These are phyloP conservation scores for Clusia tigrina DNA, from an alignment of 2,888 invertebrate species.

Conservation along the genomic window DNA sequence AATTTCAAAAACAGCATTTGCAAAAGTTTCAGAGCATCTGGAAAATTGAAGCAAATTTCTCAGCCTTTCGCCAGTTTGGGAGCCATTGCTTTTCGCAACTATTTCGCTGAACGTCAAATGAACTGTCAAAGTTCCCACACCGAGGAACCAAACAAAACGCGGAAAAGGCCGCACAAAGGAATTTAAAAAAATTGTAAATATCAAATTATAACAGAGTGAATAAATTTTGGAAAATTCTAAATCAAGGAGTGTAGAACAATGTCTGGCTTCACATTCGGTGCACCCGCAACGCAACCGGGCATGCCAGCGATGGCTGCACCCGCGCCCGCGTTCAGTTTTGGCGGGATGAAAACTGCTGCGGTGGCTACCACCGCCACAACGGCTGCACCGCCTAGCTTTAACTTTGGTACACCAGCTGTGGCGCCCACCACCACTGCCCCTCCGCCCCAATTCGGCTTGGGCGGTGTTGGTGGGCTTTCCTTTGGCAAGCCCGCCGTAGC, in stretches of 20 bases:
- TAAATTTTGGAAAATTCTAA: not conserved
- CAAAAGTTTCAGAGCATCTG: too few species aligned
- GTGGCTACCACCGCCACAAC: slow-evolving; percentile 20
- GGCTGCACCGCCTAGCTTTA: slow-evolving; percentile 37
- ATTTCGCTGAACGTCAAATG: too few species aligned
- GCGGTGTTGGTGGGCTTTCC: slow-evolving; percentile 40
- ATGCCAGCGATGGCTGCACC: too few species aligned
- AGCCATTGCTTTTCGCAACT: too few species aligned
- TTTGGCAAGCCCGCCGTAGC: slow-evolving; percentile 45
- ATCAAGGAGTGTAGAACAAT: slow-evolving; percentile 18
- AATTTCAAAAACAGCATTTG: too few species aligned
- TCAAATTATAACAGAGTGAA: not conserved
- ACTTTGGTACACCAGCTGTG: slow-evolving; percentile 38
- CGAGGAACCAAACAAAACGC: too few species aligned
- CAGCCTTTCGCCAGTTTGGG: too few species aligned
- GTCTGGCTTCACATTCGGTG: slow-evolving; percentile 40
- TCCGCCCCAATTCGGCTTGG: slow-evolving; percentile 38
- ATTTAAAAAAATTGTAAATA: slow-evolving; percentile 2
- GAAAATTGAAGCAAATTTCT: too few species aligned
- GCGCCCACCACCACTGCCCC: slow-evolving; percentile 31
- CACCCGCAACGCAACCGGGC: slow-evolving; percentile 16
- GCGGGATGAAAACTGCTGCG: slow-evolving; percentile 34
- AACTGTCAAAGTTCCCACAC: too few species aligned
- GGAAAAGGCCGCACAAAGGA: not conserved
- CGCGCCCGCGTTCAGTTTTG: slow-evolving; percentile 44